Conservation (phyloP, 35 echinoderm and acorn worm genomes). For the Hemicentrotus pulcherrimus region DNA sequence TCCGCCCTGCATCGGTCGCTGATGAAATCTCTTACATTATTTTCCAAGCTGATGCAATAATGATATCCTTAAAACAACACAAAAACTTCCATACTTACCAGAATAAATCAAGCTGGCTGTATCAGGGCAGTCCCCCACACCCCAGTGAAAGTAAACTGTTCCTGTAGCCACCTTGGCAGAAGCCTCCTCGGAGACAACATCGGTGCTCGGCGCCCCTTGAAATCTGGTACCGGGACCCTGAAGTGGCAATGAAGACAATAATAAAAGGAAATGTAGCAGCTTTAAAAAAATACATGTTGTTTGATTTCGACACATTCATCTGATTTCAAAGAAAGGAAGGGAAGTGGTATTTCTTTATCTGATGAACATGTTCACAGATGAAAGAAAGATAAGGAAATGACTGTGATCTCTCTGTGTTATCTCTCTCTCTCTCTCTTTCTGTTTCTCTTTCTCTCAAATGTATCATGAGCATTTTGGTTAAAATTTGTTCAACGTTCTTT, state of each 20-base stretch:
- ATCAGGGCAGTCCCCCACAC: not conserved
- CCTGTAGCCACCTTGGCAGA: not conserved
- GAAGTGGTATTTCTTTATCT: not conserved
- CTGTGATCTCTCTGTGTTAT: not conserved
- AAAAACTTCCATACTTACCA: not conserved
- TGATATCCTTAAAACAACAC: no score
- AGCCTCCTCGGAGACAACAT: not conserved
- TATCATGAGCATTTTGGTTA: no score
- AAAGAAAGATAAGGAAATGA: not conserved
- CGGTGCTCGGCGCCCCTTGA: not conserved
- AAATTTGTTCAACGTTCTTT: no score
- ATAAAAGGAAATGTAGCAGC: not conserved
- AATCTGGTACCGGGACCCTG: not conserved
- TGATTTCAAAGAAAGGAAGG: not conserved
- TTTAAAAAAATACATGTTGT: not conserved
- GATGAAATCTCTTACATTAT: not conserved
- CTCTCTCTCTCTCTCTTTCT: not conserved
- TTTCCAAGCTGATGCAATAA: no score
- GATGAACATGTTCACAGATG: not conserved
- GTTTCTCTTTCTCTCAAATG: not conserved
- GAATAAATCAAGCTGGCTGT: slow-evolving; percentile 15
- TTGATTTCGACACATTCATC: not conserved
- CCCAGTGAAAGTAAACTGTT: not conserved
- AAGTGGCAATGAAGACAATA: not conserved
- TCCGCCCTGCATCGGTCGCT: not conserved